A percentile compares a stretch with the other conserved stretches of the same genome.
Conservation (phyloP, 2,113 vertebrate genomes). For the Nicator chloris region DNA sequence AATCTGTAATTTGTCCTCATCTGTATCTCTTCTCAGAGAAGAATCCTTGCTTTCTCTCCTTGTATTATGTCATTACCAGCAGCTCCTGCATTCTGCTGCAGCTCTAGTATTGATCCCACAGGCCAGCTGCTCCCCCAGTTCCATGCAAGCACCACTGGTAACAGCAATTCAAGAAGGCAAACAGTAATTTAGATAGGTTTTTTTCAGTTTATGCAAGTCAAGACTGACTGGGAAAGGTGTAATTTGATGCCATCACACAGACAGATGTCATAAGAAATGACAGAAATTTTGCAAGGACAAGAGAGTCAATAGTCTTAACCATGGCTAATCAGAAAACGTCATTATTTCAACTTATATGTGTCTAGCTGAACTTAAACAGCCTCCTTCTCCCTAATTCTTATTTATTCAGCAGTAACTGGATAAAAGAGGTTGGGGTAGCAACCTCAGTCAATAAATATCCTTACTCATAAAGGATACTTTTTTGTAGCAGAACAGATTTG, state of each 20-base stretch:
- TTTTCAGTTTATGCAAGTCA: not conserved
- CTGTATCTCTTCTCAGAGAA: not conserved
- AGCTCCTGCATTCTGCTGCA: not conserved
- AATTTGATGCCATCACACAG: not conserved
- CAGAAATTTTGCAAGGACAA: not conserved
- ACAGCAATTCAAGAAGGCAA: not conserved
- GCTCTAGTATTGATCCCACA: not conserved
- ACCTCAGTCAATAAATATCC: not conserved
- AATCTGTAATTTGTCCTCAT: not conserved
- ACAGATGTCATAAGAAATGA: not conserved
- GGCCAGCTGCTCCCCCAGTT: not conserved
- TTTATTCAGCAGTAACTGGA: not conserved
- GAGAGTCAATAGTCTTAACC: not conserved
- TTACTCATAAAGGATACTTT: conserved; percentile 86
- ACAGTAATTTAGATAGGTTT: not conserved
- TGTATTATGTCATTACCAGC: not conserved
- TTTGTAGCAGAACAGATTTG: conserved; percentile 87
- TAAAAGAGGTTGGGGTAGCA: not conserved
- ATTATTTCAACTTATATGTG: not conserved
- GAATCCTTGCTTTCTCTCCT: not conserved
- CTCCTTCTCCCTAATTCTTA: not conserved
- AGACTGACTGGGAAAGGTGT: not conserved
- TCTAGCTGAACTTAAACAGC: not conserved
- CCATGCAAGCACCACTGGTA: not conserved
- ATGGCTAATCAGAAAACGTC: not conserved